Evolutionary conservation across 2,888 invertebrate species (phyloP), one percentile per base, ranked within the genome.

Genomic region (Dolichopus griseipennis): DNA sequence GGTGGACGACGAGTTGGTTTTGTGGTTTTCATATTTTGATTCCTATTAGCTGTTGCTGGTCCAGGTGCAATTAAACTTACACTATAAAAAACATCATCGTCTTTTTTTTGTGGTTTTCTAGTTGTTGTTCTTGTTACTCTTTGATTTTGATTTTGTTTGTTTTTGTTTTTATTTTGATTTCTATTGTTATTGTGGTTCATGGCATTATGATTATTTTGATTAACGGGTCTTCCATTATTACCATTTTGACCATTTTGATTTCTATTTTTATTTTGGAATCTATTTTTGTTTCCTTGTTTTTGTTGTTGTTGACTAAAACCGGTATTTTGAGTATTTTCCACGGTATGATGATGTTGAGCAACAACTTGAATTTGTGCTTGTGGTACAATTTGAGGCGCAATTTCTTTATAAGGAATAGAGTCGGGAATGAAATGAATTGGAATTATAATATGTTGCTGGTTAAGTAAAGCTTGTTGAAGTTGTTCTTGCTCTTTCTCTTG

Each of bases 281-380:
- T 9, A 20, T 33, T 37, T 21, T 62, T 7, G 52, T 41, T 18
- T n/a, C 65, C n/a, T 61, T 7, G 61, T 21, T 20, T 20, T 62
- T 7, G 4, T 20, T 21, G 6, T 20, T 62, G 21, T 62, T 15
- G n/a, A 18, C 9, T 7, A 52, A 4, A 15, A 27, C 18, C 8
- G 12, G 15, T 12, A 7, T n/a, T 21, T 22, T 10, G 2, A 63
- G 37, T 62, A 3, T 66, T 68, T 61, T 68, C 21, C 33, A 70
- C 67, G 9, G 67, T 71, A 43, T 71, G 71, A 1, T 69, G 69
- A 33, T 71, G 71, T 34, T 71, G 69, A 22, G 71, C 71, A 15
- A 71, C 65, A 6, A 71, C 67, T 64, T 69, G 69, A 12, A 71
- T 61, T 43, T 70, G 70, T 27, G 68, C 62, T 22, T 66, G 62